A percentile compares a stretch with the other conserved stretches of the same genome.
phyloP scores from a whole-genome alignment of 2,888 invertebrate genomes.

The Limnephilus marmoratus region DNA sequence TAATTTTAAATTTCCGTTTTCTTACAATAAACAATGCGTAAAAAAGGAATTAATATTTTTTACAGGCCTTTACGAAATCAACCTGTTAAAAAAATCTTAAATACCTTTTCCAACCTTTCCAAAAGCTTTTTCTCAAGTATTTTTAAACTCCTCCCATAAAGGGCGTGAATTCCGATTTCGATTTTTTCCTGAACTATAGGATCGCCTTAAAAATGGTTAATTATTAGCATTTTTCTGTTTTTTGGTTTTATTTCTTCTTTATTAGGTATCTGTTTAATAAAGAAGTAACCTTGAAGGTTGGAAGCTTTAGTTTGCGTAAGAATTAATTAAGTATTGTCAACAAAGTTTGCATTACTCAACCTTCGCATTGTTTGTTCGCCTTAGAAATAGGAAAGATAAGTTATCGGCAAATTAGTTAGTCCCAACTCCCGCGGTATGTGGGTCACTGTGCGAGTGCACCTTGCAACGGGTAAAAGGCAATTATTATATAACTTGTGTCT shows the following conservation, averaged over 20 bases:
- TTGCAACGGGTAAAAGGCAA: conserved; percentile 68
- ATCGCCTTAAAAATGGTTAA: neutral
- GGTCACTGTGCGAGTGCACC: conserved; percentile 66
- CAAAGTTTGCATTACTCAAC: neutral
- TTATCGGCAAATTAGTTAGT: neutral
- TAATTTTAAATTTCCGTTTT: too few relatives aligned
- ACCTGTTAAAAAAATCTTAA: too few relatives aligned
- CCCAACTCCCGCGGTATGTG: conserved; percentile 34
- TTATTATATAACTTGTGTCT: conserved; percentile 73
- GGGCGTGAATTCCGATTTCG: too few relatives aligned
- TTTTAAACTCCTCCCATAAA: too few relatives aligned
- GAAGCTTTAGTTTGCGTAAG: neutral
- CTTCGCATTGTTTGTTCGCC: neutral
- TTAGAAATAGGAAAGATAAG: neutral
- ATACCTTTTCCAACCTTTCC: too few relatives aligned
- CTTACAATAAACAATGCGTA: too few relatives aligned
- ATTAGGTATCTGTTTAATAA: neutral
- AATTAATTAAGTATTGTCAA: neutral
- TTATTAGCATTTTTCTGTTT: neutral
- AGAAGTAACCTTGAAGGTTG: neutral
- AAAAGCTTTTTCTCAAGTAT: too few relatives aligned
- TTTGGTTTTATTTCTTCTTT: neutral
- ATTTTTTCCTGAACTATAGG: too few relatives aligned
- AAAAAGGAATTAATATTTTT: too few relatives aligned
- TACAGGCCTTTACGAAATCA: too few relatives aligned